A percentile compares a stretch with the other conserved stretches of the same genome.
Evolutionary conservation across 2,888 invertebrate genomes (phyloP).

Genomic region (Mechanitis mazaeus): DNA sequence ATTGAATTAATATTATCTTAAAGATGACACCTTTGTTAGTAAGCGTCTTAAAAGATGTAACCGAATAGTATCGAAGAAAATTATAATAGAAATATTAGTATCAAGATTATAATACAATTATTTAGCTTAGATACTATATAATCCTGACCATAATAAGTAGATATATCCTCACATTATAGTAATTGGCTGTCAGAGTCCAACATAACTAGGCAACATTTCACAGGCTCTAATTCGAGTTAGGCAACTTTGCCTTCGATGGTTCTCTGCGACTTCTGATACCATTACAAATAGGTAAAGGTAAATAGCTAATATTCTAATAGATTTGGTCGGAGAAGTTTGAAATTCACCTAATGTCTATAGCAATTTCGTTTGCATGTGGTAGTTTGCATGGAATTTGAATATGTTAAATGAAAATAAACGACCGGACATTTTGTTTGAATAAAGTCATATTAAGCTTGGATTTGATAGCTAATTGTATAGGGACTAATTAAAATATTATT

Average conservation of each 20-base stretch:
- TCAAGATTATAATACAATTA: too few relatives aligned
- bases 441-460: background rate
- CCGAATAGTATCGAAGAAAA: too few relatives aligned
- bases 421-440: background rate
- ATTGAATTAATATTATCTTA: too few relatives aligned
- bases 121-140: background rate
- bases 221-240: slow-evolving; percentile 5
- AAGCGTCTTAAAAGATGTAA: too few relatives aligned
- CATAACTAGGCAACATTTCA: slow-evolving; percentile 3
- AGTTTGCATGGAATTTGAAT: slow-evolving; percentile 4
- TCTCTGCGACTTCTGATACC: slow-evolving; percentile 11
- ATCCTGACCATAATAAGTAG: background rate
- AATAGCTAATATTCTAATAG: slow-evolving; percentile 9
- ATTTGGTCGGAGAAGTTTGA: slow-evolving; percentile 10
- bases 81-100: too few relatives aligned
- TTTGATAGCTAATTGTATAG: background rate
- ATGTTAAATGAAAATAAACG: slow-evolving; percentile 1
- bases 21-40: too few relatives aligned
- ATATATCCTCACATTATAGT: background rate
- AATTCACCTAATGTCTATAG: slow-evolving; percentile 20
- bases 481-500: background rate
- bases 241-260: slow-evolving; percentile 9
- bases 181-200: background rate
- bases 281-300: slow-evolving; percentile 11
- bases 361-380: slow-evolving; percentile 16